Evolutionary conservation across 2,888 invertebrate species (phyloP).

Genomic region (Thymelicus sylvestris): DNA sequence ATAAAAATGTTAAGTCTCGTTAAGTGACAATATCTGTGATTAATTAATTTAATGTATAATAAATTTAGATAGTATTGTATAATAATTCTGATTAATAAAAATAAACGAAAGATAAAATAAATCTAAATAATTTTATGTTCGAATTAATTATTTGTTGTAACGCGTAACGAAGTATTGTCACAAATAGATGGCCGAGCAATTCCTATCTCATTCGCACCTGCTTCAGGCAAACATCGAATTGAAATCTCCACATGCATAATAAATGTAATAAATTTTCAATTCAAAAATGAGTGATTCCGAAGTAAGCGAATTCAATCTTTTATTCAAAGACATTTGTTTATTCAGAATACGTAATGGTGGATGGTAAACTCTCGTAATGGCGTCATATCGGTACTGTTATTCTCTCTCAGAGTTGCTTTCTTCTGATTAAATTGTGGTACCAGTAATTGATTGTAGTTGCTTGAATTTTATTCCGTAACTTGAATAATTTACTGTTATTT

Average conservation of each 20-base stretch:
- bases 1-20: slow-evolving; percentile 36
- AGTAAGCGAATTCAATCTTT: slow-evolving; percentile 36
- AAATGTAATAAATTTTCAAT: slow-evolving; percentile 34
- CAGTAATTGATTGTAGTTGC: not conserved
- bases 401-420: slow-evolving; percentile 7
- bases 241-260: slow-evolving; percentile 27
- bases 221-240: slow-evolving; percentile 17
- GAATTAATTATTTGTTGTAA: too few species aligned
- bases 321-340: slow-evolving; percentile 37
- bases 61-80: too few species aligned
- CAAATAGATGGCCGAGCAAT: too few species aligned
- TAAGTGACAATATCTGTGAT: slow-evolving; percentile 35
- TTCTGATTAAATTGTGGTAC: slow-evolving; percentile 15
- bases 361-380: slow-evolving; percentile 14
- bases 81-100: too few species aligned
- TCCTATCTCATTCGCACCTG: not conserved
- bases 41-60: not conserved
- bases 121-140: too few species aligned
- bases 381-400: slow-evolving; percentile 16
- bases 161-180: too few species aligned
- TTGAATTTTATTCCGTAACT: not conserved
- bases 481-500: too few species aligned
- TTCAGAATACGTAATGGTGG: slow-evolving; percentile 33
- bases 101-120: too few species aligned
- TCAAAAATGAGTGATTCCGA: slow-evolving; percentile 35